A percentile compares a stretch with the other conserved stretches of the same genome.
These are phyloP conservation scores for Rhea americana DNA, from an alignment of 2,113 vertebrate species.

Conservation along the genomic window DNA sequence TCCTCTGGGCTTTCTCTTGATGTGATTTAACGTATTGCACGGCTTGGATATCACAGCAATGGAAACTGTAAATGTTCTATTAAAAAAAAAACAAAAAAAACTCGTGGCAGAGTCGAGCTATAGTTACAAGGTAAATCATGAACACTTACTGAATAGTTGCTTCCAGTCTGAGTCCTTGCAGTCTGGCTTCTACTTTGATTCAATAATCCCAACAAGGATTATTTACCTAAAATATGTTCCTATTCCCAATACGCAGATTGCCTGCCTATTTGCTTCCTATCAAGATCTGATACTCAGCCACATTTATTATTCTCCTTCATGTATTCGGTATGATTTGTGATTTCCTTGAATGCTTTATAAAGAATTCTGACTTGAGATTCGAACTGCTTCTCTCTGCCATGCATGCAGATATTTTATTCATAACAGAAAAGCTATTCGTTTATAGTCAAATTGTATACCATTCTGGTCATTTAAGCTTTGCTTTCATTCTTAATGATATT, in stretches of 20 bases:
- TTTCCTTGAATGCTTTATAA: not conserved
- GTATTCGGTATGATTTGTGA: not conserved
- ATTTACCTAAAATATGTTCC: not conserved
- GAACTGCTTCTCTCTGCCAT: not conserved
- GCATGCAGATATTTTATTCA: not conserved
- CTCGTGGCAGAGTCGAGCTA: not conserved
- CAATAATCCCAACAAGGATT: not conserved
- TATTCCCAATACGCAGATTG: not conserved
- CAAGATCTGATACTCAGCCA: not conserved
- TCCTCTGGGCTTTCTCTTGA: not conserved
- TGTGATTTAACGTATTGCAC: slow-evolving; percentile 3
- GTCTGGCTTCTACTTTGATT: not conserved
- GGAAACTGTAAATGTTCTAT: not conserved
- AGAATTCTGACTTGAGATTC: not conserved
- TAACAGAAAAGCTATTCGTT: slow-evolving; percentile 44
- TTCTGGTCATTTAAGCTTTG: slow-evolving; percentile 28
- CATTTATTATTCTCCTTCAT: not conserved
- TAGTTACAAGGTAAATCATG: not conserved
- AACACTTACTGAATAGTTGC: not conserved
- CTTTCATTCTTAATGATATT: slow-evolving; percentile 8
- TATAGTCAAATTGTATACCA: slow-evolving; percentile 21
- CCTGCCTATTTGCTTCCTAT: not conserved
- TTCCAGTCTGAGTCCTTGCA: not conserved
- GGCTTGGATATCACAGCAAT: not conserved
- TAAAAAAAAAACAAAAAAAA: not conserved